phyloP scores from a whole-genome alignment of 2,113 vertebrate species.

The Rattus rattus region DNA sequence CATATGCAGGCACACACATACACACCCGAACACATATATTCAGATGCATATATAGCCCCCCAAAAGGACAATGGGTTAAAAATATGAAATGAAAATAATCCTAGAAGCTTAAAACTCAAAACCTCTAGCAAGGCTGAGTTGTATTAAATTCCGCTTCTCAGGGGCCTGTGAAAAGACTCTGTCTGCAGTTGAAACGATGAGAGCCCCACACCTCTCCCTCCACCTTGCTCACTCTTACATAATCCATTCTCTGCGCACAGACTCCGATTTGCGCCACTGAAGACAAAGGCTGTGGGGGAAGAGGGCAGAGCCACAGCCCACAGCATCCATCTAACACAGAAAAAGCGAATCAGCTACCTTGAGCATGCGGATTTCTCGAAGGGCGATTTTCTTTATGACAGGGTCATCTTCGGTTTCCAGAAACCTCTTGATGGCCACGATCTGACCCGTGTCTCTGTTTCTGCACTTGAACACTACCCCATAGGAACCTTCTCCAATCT shows the following conservation, averaged over 20 bases:
- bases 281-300: constrained; percentile 2
- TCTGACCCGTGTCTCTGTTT: constrained; percentile 93
- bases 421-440: constrained; percentile 98
- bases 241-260: neutral
- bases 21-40: too few species aligned
- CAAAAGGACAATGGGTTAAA: neutral
- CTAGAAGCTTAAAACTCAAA: neutral
- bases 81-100: neutral
- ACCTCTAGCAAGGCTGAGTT: neutral
- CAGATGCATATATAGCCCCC: neutral
- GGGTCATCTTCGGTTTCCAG: constrained; percentile 97
- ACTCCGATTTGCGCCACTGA: neutral
- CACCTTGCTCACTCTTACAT: neutral
- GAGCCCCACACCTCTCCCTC: neutral
- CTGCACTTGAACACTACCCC: constrained; percentile 98
- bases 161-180: neutral
- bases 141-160: neutral
- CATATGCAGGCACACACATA: too few species aligned
- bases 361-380: constrained; percentile 96
- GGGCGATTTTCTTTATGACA: constrained; percentile 95
- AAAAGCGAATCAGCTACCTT: constrained; percentile 88
- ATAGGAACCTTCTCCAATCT: constrained; percentile 96
- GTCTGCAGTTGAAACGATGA: neutral
- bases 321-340: neutral
- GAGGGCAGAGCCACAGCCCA: neutral